These are phyloP conservation scores for Styela clava DNA, from an alignment of 23 tunicate genomes.

Conservation along the genomic window DNA sequence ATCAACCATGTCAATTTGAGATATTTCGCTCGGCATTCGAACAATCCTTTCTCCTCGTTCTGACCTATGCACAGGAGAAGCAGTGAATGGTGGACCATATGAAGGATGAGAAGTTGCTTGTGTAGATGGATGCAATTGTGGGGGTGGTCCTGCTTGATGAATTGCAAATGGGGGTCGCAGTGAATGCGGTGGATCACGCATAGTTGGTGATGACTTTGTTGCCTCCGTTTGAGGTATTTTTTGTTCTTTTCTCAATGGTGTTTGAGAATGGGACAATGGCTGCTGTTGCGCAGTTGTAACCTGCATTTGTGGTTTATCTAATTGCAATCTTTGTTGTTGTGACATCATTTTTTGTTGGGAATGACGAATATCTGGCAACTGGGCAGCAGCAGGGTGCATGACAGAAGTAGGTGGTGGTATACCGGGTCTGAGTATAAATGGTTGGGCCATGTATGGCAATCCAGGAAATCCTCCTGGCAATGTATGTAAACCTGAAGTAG, in stretches of 20 bases:
- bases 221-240: background rate
- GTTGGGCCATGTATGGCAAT: background rate
- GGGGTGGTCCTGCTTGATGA: background rate
- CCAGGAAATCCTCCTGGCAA: background rate
- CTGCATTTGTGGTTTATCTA: background rate
- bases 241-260: constrained; percentile 2
- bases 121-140: constrained; percentile 10
- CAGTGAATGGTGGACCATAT: background rate
- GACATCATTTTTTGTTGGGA: background rate
- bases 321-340: background rate
- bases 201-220: background rate
- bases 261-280: background rate
- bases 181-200: background rate
- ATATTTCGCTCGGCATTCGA: constrained; percentile 6
- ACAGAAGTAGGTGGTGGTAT: background rate
- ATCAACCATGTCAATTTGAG: constrained; percentile 46
- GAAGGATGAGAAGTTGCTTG: background rate
- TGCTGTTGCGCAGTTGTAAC: background rate
- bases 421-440: background rate
- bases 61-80: background rate
- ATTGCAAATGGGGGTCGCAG: background rate
- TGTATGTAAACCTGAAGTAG: background rate
- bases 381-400: no score
- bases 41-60: constrained; percentile 15
- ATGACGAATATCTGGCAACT: no score